Conservation (phyloP, 2,797 vertebrate genomes). For the Ceyx erithaca region DNA sequence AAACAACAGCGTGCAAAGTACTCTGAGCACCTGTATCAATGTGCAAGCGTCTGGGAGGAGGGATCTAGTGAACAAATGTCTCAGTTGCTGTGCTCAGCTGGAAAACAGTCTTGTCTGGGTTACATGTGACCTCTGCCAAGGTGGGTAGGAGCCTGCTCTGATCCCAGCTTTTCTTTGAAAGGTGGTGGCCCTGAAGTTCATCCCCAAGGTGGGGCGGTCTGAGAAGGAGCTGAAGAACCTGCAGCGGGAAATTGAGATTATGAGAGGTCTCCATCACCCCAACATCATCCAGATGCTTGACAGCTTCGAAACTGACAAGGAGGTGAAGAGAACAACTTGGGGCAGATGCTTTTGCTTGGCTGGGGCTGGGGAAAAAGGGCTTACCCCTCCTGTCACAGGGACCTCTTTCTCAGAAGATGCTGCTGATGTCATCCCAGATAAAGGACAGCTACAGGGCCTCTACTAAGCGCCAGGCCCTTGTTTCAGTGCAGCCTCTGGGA, state of each 20-base stretch:
- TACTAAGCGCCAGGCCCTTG: background rate
- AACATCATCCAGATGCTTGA: constrained; percentile 95
- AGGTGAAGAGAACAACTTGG: constrained; percentile 76
- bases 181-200: constrained; percentile 97
- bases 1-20: background rate
- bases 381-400: background rate
- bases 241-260: constrained; percentile 93
- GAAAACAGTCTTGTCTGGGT: background rate
- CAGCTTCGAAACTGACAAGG: constrained; percentile 93
- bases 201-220: constrained; percentile 92
- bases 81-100: fast-evolving
- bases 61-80: background rate
- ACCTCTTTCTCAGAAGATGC: background rate
- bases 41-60: background rate
- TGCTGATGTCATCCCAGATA: background rate
- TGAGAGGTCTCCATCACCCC: constrained; percentile 91
- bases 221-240: constrained; percentile 92
- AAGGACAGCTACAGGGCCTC: background rate
- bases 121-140: background rate
- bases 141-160: background rate
- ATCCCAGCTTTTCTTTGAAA: constrained; percentile 59
- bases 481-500: background rate
- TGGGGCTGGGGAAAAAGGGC: background rate
- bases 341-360: background rate
- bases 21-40: background rate